Evolutionary conservation across 2,888 invertebrate genomes (phyloP).

Genomic region (Drosophila siamana): DNA sequence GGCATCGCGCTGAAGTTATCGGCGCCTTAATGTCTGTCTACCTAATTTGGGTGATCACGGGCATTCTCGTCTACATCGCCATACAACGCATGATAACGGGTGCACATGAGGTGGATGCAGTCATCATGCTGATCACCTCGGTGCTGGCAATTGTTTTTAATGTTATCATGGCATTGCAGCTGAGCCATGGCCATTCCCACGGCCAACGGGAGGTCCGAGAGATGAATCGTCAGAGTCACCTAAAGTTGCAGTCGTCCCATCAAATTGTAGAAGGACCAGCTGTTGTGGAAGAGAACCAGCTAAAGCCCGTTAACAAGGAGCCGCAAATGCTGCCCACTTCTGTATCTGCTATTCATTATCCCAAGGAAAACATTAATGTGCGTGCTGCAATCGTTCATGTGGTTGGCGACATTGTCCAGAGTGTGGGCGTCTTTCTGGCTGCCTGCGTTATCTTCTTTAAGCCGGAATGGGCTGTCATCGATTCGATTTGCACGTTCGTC

Average conservation of each 20-base stretch:
- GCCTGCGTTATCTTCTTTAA: slow-evolving; percentile 62
- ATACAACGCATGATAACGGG: slow-evolving; percentile 91
- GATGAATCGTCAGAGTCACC: not conserved
- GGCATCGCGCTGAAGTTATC: slow-evolving; percentile 97
- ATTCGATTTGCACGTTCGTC: slow-evolving; percentile 68
- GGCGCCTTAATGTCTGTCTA: slow-evolving; percentile 98
- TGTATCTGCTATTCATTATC: slow-evolving; percentile 14
- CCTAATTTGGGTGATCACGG: slow-evolving; percentile 98
- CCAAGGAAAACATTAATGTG: slow-evolving; percentile 63
- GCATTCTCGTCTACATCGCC: slow-evolving; percentile 96
- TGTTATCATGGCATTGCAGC: slow-evolving; percentile 87
- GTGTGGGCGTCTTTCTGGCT: slow-evolving; percentile 67
- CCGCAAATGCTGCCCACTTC: slow-evolving; percentile 29
- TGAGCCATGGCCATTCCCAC: slow-evolving; percentile 51
- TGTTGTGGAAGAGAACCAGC: not conserved
- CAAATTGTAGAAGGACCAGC: not conserved
- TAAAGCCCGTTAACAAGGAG: not conserved
- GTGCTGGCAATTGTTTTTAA: slow-evolving; percentile 96
- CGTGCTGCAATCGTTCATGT: slow-evolving; percentile 68
- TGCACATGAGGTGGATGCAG: slow-evolving; percentile 94
- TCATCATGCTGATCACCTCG: slow-evolving; percentile 96
- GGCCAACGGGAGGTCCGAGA: not conserved
- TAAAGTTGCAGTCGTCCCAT: not conserved
- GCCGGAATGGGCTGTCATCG: slow-evolving; percentile 63
- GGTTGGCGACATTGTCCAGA: slow-evolving; percentile 70